Evolutionary conservation across 2,797 vertebrate species (phyloP), one percentile per base, ranked within the genome.

Genomic region (Anguilla obscura): DNA sequence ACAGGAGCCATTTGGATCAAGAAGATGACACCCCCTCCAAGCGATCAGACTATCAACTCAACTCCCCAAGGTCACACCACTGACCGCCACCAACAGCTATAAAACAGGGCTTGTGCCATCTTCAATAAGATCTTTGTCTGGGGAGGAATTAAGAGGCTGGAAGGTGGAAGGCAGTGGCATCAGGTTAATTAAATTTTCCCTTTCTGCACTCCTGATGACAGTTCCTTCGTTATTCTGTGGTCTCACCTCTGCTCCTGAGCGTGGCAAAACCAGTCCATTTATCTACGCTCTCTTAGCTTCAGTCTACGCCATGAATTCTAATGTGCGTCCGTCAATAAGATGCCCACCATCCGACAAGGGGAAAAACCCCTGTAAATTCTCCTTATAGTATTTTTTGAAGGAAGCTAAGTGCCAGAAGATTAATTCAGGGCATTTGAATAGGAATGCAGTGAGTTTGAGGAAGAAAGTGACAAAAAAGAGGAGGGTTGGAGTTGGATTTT

Each of bases 111-210:
- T 40, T 21, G 54, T 45, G 5, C 79, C 79, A 82, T 82, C 40
- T 82, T 8, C 40, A 82, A 82, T 82, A 82, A 24, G 24, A 82
- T 50, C 79, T 82, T 82, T 50, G 45, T 82, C 79, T 82, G 45
- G 79, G 79, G 79, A 48, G 40, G 45, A 82, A 82, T 50, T 48
- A 66, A 40, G 56, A 69, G 24, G 58, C 30, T 45, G 33, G 27
- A 36, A 83, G 60, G 52, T 56, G 40, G 80, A 52, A 84, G 80
- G 80, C 48, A 86, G 63, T 14, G 16, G 63, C 27, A 24, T 63
- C 36, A 21, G 66, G 60, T 74, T 86, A 86, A 86, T 86, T 86
- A 86, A 71, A 86, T 86, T 86, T 86, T 76, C 69, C 63, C 85
- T 74, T 86, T 86, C 40, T 71, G 66, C 63, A 24, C 21, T 54